These are phyloP conservation scores for Pseudocheirus occidentalis DNA, from an alignment of 2,797 vertebrate species.

Conservation along the genomic window DNA sequence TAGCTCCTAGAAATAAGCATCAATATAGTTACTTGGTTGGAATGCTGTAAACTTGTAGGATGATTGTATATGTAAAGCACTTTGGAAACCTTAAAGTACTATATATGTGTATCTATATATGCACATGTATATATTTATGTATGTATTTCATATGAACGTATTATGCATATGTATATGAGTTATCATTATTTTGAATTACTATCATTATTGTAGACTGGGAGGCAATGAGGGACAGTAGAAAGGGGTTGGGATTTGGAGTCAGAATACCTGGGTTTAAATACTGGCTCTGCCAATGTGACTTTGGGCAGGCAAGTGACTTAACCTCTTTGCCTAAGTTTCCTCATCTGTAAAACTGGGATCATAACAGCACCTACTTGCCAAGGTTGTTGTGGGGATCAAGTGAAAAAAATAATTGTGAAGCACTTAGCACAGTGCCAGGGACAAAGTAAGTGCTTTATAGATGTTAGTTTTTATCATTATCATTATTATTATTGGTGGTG, in stretches of 20 bases:
- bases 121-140: too few relatives aligned
- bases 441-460: neutral
- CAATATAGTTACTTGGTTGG: constrained; percentile 37
- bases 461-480: neutral
- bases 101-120: too few relatives aligned
- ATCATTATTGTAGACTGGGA: neutral
- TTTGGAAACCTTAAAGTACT: too few relatives aligned
- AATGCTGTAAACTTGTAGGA: constrained; percentile 33
- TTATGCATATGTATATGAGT: neutral
- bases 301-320: neutral
- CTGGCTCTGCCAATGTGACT: neutral
- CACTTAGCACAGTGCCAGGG: neutral
- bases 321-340: neutral
- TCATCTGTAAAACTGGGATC: neutral
- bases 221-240: neutral
- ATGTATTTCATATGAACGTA: too few relatives aligned
- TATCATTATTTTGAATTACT: neutral
- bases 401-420: neutral
- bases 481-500: too few relatives aligned
- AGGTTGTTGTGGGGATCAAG: neutral
- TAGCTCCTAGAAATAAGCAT: constrained; percentile 41
- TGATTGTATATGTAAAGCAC: too few relatives aligned
- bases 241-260: neutral
- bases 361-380: neutral
- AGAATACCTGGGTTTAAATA: neutral